A percentile compares a stretch with the other conserved stretches of the same genome.
phyloP scores from a whole-genome alignment of 2,113 vertebrate species.

The Anarhynchus alexandrinus region DNA sequence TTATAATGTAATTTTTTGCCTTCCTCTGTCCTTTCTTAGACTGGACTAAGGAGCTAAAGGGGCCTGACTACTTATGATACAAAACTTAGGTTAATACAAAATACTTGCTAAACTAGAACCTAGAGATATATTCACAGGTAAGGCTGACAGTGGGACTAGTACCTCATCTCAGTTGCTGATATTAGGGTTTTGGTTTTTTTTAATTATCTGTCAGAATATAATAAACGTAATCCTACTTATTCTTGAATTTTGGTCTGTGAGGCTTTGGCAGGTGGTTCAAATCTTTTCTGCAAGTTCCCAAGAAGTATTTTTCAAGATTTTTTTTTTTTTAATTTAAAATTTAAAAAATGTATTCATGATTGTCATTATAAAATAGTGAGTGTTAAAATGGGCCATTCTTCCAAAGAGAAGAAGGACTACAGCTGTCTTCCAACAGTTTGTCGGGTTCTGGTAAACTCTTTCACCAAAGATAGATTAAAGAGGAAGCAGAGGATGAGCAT shows the following conservation, averaged over 20 bases:
- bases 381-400: not conserved
- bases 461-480: slow-evolving; percentile 51
- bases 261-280: not conserved
- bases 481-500: slow-evolving; percentile 52
- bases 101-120: not conserved
- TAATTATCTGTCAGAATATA: not conserved
- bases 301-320: not conserved
- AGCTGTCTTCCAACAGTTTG: slow-evolving; percentile 18
- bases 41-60: not conserved
- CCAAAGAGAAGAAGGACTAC: not conserved
- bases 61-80: not conserved
- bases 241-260: not conserved
- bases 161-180: not conserved
- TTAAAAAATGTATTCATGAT: not conserved
- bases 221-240: not conserved
- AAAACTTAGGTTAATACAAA: not conserved
- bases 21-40: not conserved
- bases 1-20: not conserved
- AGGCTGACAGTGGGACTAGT: not conserved
- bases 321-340: not conserved
- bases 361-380: not conserved
- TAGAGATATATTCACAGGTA: not conserved
- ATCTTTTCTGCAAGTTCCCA: not conserved
- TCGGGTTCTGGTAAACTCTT: slow-evolving; percentile 34
- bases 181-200: not conserved